Evolutionary conservation across 35 echinoderm and acorn worm genomes (phyloP).

Genomic region (Lytechinus variegatus): DNA sequence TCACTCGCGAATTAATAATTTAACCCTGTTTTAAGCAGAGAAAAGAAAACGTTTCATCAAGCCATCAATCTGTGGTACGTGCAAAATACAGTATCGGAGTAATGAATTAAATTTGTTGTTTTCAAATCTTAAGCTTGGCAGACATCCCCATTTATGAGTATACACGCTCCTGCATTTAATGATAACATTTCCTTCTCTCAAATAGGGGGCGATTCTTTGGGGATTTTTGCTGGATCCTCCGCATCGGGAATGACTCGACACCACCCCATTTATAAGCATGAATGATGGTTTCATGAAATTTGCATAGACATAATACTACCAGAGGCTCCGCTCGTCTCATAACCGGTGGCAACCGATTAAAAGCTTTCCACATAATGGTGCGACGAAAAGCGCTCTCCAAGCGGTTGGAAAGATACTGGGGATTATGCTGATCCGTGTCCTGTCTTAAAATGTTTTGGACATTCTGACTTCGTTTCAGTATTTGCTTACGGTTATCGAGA

Average conservation of each 20-base stretch:
- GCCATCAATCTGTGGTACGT: not conserved
- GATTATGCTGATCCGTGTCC: not conserved
- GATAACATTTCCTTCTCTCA: not conserved
- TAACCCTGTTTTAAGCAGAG: not conserved
- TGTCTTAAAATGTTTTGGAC: not conserved
- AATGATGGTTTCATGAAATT: not conserved
- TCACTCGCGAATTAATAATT: slow-evolving; percentile 20
- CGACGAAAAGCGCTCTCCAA: not conserved
- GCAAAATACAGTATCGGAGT: not conserved
- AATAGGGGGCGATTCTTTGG: not conserved
- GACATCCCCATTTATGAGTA: not conserved
- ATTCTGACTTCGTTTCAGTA: not conserved
- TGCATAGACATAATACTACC: not conserved
- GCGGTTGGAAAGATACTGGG: not conserved
- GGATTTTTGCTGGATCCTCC: not conserved
- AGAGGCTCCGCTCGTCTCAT: not conserved
- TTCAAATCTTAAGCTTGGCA: not conserved
- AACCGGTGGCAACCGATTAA: not conserved
- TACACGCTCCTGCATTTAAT: not conserved
- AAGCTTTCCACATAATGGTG: not conserved
- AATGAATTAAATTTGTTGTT: not conserved
- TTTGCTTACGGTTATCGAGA: not conserved
- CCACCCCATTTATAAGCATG: not conserved
- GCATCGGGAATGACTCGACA: not conserved
- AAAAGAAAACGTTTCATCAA: not conserved